A percentile compares a stretch with the other conserved stretches of the same genome.
Evolutionary conservation across 2,888 invertebrate genomes (phyloP).

Genomic region (Scaptomyza cyrtandrae): DNA sequence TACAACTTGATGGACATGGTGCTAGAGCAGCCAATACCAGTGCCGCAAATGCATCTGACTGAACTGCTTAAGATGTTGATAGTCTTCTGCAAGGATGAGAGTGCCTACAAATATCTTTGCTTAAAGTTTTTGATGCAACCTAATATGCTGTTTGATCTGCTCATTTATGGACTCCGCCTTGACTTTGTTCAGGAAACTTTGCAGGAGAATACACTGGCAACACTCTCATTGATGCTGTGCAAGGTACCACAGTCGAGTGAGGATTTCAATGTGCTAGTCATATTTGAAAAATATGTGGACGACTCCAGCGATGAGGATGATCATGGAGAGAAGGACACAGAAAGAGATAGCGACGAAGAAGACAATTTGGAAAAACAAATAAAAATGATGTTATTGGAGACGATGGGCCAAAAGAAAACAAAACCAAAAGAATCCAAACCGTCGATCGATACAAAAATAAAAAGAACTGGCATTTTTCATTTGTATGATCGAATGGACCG

Average conservation of each 20-base stretch:
- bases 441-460: background rate
- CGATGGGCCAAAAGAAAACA: background rate
- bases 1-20: slow-evolving; percentile 48
- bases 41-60: slow-evolving; percentile 18
- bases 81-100: slow-evolving; percentile 74
- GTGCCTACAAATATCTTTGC: slow-evolving; percentile 62
- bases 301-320: background rate
- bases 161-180: slow-evolving; percentile 57
- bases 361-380: background rate
- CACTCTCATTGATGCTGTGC: slow-evolving; percentile 66
- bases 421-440: background rate
- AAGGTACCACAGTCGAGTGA: slow-evolving; percentile 41
- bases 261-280: slow-evolving; percentile 30
- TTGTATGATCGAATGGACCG: slow-evolving; percentile 49
- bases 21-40: slow-evolving; percentile 10
- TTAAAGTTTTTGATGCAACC: slow-evolving; percentile 41
- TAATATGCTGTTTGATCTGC: slow-evolving; percentile 56
- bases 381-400: background rate
- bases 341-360: background rate
- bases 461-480: background rate
- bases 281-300: slow-evolving; percentile 31
- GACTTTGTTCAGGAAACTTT: slow-evolving; percentile 24
- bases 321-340: background rate
- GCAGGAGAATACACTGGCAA: slow-evolving; percentile 65
- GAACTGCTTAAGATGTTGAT: slow-evolving; percentile 67